Evolutionary conservation across 2,797 vertebrate genomes (phyloP), one percentile per base, ranked within the genome.

Genomic region (Fringilla coelebs): DNA sequence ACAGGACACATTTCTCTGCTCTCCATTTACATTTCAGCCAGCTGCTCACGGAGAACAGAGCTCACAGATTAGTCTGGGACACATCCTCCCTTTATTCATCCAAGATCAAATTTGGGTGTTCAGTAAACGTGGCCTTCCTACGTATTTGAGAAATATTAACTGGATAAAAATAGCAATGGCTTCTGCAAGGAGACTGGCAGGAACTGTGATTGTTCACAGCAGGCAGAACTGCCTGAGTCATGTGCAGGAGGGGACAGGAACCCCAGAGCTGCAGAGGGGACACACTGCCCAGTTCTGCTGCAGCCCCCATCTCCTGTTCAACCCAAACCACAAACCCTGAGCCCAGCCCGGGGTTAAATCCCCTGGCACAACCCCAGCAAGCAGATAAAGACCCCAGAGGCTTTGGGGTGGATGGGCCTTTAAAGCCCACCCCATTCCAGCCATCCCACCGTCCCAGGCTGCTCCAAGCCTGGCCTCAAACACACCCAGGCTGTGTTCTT

Each of bases 371-470:
- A 62, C 7, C 54, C 60, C 10, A 11, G 2, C 20, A 54, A 77
- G 31, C 34, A 28, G 7, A 41, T 34, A 32, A 41, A 18, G 45
- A 55, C 11, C 41, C 57, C 29, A 21, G 49, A 48, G 22, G 49
- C 26, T 31, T 10, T 31, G 32, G 17, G 17, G 1, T 34, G 38
- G 25, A 58, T 31, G 16, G 18, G 7, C 49, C 40, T 38, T 36
- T 3, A 52, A 52, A 84, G 18, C 14, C 15, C 65, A 71, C 6
- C 51, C 29, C 15, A 9, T 12, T 1, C 14, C 63, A 43, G 2
- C 7, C 32, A 26, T 40, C 4, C 51, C 88, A 24, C 7, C 0
- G 10, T 1, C 6, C 6, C 52, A 41, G 40, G 13, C 0, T 41
- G 25, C 45, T 36, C 66, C 40, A 60, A 41, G 40, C 38, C 49